Percentiles rank a stretch among this genome's conserved stretches.
Evolutionary conservation across 2,888 invertebrate genomes (phyloP).

Genomic region (Zeuzera pyrina): DNA sequence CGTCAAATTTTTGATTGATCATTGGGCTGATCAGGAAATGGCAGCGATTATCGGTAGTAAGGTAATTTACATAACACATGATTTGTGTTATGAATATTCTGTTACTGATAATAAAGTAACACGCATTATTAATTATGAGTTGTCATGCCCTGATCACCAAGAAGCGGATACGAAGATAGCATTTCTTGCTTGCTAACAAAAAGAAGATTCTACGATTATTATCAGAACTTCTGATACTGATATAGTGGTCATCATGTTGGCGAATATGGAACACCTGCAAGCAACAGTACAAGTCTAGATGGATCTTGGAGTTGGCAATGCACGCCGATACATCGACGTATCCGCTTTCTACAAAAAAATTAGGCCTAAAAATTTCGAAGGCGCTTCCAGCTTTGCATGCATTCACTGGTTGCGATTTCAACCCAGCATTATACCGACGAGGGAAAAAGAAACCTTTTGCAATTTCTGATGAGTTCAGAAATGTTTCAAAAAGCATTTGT

Average conservation of each 20-base stretch:
- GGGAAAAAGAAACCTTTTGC: too few relatives aligned
- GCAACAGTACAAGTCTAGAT: conserved; percentile 2
- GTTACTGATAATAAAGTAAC: conserved; percentile 6
- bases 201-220: conserved; percentile 4
- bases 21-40: conserved; percentile 1
- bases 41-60: conserved; percentile 1
- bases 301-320: conserved; percentile 4
- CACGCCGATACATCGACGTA: conserved; percentile 2
- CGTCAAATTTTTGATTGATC: conserved; percentile 2
- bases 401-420: conserved; percentile 13
- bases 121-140: conserved; percentile 2
- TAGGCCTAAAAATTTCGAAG: conserved; percentile 8
- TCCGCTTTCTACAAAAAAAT: conserved; percentile 4
- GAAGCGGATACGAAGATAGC: conserved; percentile 7
- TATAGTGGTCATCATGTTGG: conserved; percentile 6
- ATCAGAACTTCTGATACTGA: conserved; percentile 9
- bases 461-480: too few relatives aligned
- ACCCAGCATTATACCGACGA: too few relatives aligned
- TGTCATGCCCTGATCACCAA: conserved; percentile 5
- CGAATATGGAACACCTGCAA: conserved; percentile 5
- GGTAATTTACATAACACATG: conserved; percentile 5
- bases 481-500: too few relatives aligned
- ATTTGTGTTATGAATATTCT: conserved; percentile 5
- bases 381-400: conserved; percentile 14
- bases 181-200: conserved; percentile 6